Evolutionary conservation across 1,140 invertebrate species (phyloP).

Genomic region (Bombus huntii): DNA sequence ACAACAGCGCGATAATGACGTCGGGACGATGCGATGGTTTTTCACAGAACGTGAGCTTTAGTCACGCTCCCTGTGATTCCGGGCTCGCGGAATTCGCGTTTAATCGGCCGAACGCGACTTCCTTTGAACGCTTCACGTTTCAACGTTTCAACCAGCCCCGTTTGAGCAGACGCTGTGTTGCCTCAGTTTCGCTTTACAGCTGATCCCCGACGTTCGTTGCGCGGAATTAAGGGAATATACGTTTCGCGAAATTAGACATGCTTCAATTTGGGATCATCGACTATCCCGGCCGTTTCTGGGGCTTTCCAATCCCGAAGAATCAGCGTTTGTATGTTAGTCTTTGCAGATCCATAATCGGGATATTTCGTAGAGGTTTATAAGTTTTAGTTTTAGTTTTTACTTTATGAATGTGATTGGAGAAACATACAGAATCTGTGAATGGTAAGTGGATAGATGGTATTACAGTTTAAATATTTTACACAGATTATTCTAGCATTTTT

Average conservation of each 20-base stretch:
- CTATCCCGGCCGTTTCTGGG: background rate
- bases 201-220: background rate
- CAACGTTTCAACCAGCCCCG: too few species aligned
- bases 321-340: too few species aligned
- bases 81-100: conserved; percentile 1
- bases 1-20: conserved; percentile 64
- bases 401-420: too few species aligned
- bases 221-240: background rate
- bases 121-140: too few species aligned
- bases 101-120: background rate
- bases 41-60: background rate
- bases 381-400: too few species aligned
- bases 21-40: background rate
- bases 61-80: conserved; percentile 7
- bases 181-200: background rate
- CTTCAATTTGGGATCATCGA: background rate
- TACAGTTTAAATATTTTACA: too few species aligned
- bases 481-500: too few species aligned
- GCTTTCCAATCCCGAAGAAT: background rate
- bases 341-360: too few species aligned
- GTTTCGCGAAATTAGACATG: background rate
- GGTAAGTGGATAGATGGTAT: too few species aligned
- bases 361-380: too few species aligned
- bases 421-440: too few species aligned
- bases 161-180: too few species aligned